Evolutionary conservation across 2,888 invertebrate genomes (phyloP).

Genomic region (Meta bourneti): DNA sequence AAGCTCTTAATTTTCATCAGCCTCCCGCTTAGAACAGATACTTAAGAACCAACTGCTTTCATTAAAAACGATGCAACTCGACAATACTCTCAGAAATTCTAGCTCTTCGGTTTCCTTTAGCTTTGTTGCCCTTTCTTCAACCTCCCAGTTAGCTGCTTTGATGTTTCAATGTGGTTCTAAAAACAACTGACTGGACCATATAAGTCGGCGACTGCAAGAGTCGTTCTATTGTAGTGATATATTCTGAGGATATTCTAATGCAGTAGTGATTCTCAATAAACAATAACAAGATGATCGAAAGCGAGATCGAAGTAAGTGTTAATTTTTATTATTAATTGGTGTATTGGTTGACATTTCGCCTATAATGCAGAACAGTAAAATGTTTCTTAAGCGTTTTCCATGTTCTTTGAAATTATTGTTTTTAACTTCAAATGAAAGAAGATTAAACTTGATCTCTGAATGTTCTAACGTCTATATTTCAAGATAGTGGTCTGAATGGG

Average conservation of each 20-base stretch:
- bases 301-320: neutral
- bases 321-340: neutral
- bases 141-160: neutral
- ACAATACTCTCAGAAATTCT: neutral
- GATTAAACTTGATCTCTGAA: too few relatives aligned
- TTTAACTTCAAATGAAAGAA: too few relatives aligned
- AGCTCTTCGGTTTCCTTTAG: neutral
- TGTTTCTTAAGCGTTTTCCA: too few relatives aligned
- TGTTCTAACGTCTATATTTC: too few relatives aligned
- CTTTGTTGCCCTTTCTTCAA: neutral
- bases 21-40: neutral
- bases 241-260: neutral
- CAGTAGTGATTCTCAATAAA: neutral
- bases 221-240: neutral
- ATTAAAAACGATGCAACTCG: neutral
- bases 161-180: neutral
- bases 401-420: too few relatives aligned
- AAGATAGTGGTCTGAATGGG: too few relatives aligned
- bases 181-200: neutral
- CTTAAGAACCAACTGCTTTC: neutral
- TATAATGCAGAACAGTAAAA: too few relatives aligned
- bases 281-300: neutral
- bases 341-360: too few relatives aligned
- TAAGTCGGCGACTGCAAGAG: neutral
- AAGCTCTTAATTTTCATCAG: constrained; percentile 35